Base-by-base conservation (phyloP, 2,113 vertebrate species). In the Oreotrochilus melanogaster region DNA sequence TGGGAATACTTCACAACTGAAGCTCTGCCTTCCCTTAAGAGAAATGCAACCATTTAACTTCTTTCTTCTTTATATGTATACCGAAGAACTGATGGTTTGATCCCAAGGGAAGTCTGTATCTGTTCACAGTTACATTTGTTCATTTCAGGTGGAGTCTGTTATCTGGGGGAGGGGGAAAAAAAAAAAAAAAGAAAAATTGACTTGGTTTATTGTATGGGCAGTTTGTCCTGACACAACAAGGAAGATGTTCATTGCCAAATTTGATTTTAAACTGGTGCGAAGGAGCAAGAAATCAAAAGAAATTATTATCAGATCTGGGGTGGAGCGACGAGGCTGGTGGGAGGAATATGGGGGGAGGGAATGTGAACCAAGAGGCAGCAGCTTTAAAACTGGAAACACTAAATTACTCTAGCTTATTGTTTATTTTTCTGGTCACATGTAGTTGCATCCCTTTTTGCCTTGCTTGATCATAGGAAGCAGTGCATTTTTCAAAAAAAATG, bases 31-130 rank as follows among this genome's bases (percentile, higher is more conserved):
- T 94, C 64, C 80, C 83, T 42, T 89, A 67, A 43, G 90, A 58
- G 23, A 86, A 92, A 69, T 53, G 70, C 88, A 88, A 37, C 85
- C 80, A 89, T 80, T 95, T 91, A 84, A 92, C 81, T 92, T 85
- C 62, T 73, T 43, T 88, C 51, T 94, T 96, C 62, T 87, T 62
- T 86, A 66, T 86, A 4, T 57, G 56, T 87, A 56, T 76, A 57
- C 75, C 2, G 23, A 71, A 43, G 30, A 90, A 81, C 65, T 45
- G 80, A 75, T 71, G 93, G 72, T 85, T 91, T 83, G 50, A 69
- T 96, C 93, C 83, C 78, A 35, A 48, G 91, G 83, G 93, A 88
- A 51, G 48, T 56, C 27, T 65, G 39, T 84, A 47, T 87, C 74
- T 37, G 28, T 57, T 94, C 91, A 43, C 45, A 27, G 51, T 75